Base-by-base conservation (phyloP, 2,113 vertebrate genomes). In the Chitala chitala region DNA sequence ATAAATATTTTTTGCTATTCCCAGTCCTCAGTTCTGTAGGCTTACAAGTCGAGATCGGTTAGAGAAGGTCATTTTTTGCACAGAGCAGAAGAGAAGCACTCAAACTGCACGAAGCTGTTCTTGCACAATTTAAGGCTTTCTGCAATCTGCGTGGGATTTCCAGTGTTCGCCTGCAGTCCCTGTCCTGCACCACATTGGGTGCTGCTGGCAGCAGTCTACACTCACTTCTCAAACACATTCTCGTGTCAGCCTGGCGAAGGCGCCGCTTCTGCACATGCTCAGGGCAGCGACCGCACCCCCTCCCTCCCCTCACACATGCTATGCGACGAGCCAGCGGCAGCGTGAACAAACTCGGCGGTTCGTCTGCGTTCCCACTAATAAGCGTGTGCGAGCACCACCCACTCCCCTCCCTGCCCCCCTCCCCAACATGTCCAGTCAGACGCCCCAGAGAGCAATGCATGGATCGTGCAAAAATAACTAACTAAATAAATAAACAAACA, bases 381-480 rank as follows among this genome's bases (percentile, higher is more conserved):
- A n/a, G n/a, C n/a, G n/a, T n/a, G 48, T 75, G 69, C 77, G 33
- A 79, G 73, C 55, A 64, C 40, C 68, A 71, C 77, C 82, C 68
- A n/a, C n/a, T n/a, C 73, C 79, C 80, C 79, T 65, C 50, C 77
- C 58, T 69, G 80, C 46, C 72, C 73, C 82, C 81, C 77, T 74
- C 69, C 77, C 69, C 20, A 68, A 83, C 77, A 63, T 79, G 75
- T 80, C 76, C 77, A 76, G 79, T 81, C 79, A 80, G 72, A 84
- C 79, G 82, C 82, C 84, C n/a, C 65, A 75, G 80, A 75, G 82
- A 82, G 82, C 80, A 81, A 82, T 84, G 79, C 83, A 80, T 84
- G 83, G 79, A 69, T 84, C 86, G 78, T 90, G 89, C 89, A 90
- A 85, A 80, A 59, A 77, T 33, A 83, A 81, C 77, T 10, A 66